Evolutionary conservation across 2,113 vertebrate species (phyloP).

Genomic region (Cardinalis cardinalis): DNA sequence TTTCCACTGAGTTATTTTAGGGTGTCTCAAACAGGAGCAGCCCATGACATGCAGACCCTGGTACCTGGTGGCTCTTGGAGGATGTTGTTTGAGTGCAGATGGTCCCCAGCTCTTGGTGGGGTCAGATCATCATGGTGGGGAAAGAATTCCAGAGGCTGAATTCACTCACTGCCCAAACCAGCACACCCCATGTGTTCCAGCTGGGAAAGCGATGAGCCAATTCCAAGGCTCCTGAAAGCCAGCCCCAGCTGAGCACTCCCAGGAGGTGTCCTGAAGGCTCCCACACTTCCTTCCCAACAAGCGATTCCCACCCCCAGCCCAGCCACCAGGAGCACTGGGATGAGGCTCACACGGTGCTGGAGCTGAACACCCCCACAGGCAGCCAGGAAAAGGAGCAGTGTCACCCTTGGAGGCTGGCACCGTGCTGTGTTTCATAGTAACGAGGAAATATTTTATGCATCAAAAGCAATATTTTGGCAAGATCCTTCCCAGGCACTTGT

Average conservation of each 20-base stretch:
- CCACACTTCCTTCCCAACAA: accelerated
- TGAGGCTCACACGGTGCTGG: accelerated
- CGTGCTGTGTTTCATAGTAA: not conserved
- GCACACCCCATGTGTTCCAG: accelerated
- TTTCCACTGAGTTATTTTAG: not conserved
- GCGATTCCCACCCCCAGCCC: not conserved
- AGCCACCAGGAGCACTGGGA: not conserved
- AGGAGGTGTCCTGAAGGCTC: not conserved
- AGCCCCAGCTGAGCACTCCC: not conserved
- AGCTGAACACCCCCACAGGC: not conserved
- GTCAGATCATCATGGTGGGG: accelerated
- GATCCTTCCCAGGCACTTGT: not conserved
- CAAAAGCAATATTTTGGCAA: slow-evolving; percentile 27
- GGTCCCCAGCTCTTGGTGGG: not conserved
- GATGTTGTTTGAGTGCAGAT: not conserved
- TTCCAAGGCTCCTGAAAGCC: not conserved
- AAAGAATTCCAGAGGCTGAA: not conserved
- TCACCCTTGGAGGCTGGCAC: not conserved
- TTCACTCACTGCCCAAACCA: not conserved
- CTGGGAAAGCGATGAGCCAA: not conserved
- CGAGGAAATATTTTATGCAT: not conserved
- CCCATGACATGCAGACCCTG: accelerated
- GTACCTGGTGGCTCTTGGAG: accelerated
- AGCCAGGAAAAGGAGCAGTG: not conserved
- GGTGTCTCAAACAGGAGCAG: not conserved